Conservation (phyloP, 2,113 vertebrate genomes). For the Lathamus discolor region DNA sequence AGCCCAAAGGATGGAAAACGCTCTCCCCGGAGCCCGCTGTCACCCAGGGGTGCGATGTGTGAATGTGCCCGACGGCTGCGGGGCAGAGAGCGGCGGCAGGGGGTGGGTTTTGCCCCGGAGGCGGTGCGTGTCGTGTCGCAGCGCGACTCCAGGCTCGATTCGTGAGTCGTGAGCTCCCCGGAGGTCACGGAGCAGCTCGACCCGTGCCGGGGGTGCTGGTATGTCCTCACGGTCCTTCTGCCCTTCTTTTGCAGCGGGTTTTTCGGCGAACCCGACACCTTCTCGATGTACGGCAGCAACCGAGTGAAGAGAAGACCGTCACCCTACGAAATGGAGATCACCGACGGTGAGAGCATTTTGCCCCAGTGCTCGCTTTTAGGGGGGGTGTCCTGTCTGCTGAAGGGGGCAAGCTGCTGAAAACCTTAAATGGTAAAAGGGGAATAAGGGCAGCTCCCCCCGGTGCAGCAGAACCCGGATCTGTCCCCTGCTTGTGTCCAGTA, state of each 20-base stretch:
- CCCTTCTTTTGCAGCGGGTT: constrained; percentile 74
- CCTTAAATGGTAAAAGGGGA: background rate
- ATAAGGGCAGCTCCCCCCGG: accelerated
- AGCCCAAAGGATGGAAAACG: background rate
- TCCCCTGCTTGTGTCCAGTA: background rate
- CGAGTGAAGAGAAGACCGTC: constrained; percentile 86
- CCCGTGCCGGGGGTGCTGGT: background rate
- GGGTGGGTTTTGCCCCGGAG: background rate
- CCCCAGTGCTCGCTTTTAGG: background rate
- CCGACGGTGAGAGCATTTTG: constrained; percentile 79
- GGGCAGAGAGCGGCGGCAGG: background rate
- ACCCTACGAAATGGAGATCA: constrained; percentile 94
- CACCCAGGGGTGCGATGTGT: background rate
- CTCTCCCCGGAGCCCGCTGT: background rate
- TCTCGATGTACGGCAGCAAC: constrained; percentile 89
- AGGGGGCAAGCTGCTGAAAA: background rate
- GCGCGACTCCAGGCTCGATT: background rate
- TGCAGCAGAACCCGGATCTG: accelerated
- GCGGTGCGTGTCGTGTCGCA: background rate
- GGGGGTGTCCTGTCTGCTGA: background rate
- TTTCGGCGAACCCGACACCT: constrained; percentile 89
- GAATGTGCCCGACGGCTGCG: background rate
- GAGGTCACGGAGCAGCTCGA: background rate
- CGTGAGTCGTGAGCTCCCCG: background rate
- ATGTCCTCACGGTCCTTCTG: background rate